A percentile compares a stretch with the other conserved stretches of the same genome.
These are phyloP conservation scores for Leptatherina wallacei DNA, from an alignment of 2,797 vertebrate genomes.

Conservation along the genomic window DNA sequence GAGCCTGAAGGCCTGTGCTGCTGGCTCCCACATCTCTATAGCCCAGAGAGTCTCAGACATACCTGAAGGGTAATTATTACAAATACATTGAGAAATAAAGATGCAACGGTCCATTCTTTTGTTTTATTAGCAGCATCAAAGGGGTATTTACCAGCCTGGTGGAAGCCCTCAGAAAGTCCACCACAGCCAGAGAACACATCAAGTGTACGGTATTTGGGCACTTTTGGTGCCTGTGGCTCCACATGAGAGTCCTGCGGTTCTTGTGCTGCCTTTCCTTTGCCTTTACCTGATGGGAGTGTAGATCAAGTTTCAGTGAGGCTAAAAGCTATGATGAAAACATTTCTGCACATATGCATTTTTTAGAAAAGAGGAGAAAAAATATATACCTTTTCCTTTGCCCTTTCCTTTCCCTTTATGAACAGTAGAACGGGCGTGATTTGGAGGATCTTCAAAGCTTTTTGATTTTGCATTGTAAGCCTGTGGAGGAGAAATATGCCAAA, in stretches of 20 bases:
- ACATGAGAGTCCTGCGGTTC: constrained; percentile 78
- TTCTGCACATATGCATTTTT: not conserved
- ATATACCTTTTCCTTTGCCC: constrained; percentile 93
- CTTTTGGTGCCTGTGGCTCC: constrained; percentile 67
- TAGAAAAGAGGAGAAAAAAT: too few species aligned
- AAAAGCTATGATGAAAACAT: not conserved
- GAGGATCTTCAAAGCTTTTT: constrained; percentile 96
- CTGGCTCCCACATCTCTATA: constrained; percentile 99
- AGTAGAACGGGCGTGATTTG: constrained; percentile 92
- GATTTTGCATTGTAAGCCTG: constrained; percentile 94
- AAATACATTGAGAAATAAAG: not conserved
- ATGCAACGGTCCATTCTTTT: fast-evolving
- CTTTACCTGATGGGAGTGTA: constrained; percentile 83
- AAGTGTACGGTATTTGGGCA: constrained; percentile 89
- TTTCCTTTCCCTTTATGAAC: constrained; percentile 93
- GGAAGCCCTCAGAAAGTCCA: constrained; percentile 95
- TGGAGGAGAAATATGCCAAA: not conserved
- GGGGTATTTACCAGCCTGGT: constrained; percentile 89
- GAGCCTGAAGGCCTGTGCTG: constrained; percentile 94
- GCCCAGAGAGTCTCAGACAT: constrained; percentile 93
- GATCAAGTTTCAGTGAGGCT: not conserved
- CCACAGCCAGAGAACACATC: constrained; percentile 98
- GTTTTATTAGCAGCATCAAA: not conserved
- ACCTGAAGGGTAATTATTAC: constrained; percentile 67
- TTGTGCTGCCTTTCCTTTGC: constrained; percentile 83